These are phyloP conservation scores for Zoanthus gigantus DNA, from an alignment of 92 coral and sea anemone genomes.

Conservation along the genomic window DNA sequence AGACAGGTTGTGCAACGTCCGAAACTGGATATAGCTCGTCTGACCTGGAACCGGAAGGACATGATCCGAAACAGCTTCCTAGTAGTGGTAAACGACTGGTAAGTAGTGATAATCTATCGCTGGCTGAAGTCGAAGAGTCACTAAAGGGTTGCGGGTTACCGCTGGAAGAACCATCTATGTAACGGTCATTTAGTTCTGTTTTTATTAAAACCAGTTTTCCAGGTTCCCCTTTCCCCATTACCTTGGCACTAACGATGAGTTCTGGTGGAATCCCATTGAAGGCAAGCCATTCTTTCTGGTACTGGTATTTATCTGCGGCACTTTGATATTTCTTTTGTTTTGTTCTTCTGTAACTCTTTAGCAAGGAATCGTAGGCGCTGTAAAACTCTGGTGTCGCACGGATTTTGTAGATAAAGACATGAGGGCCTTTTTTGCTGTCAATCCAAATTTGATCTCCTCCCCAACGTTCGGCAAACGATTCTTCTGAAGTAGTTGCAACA, in stretches of 20 bases:
- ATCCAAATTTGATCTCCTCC: constrained; percentile 33
- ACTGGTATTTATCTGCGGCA: constrained; percentile 16
- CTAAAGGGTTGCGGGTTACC: constrained; percentile 13
- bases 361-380: constrained; percentile 35
- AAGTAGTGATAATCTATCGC: constrained; percentile 1
- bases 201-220: background rate
- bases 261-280: constrained; percentile 12
- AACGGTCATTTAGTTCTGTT: background rate
- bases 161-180: background rate
- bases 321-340: background rate
- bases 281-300: constrained; percentile 46
- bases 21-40: background rate
- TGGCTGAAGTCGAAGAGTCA: background rate
- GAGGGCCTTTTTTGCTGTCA: constrained; percentile 17
- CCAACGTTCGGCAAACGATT: constrained; percentile 34
- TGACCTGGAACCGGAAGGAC: constrained; percentile 4
- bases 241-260: constrained; percentile 16
- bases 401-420: constrained; percentile 40
- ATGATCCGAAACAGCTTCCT: constrained; percentile 33
- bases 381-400: constrained; percentile 31
- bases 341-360: background rate
- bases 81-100: constrained; percentile 13
- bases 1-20: background rate
- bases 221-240: constrained; percentile 3
- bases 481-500: constrained; percentile 34